Percentiles rank a stretch among this genome's conserved stretches.
Conservation (phyloP, 1,140 invertebrate genomes). For the Pseudomyrmex gracilis region DNA sequence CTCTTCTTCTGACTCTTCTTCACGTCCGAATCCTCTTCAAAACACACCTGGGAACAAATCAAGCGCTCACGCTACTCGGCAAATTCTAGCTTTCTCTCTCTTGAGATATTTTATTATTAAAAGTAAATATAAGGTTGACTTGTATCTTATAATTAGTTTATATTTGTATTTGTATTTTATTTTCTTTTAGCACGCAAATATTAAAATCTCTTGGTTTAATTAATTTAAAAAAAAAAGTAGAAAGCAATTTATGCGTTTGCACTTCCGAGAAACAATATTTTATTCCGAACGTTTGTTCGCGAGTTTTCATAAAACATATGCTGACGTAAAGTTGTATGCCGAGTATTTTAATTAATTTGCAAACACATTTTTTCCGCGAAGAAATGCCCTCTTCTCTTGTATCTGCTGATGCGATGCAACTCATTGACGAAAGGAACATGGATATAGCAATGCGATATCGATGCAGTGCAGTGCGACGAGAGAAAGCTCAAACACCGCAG, state of each 20-base stretch:
- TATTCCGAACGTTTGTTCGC: neutral
- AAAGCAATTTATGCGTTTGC: neutral
- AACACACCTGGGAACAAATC: slow-evolving; percentile 78
- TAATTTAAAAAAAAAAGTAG: neutral
- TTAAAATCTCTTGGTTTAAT: neutral
- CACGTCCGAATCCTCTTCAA: slow-evolving; percentile 77
- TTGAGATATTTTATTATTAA: neutral
- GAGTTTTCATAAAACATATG: neutral
- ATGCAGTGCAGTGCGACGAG: neutral
- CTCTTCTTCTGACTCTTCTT: slow-evolving; percentile 68
- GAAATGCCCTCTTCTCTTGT: neutral
- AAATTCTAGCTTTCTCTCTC: neutral
- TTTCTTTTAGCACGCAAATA: neutral
- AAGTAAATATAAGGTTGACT: neutral
- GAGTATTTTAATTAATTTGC: slow-evolving; percentile 2
- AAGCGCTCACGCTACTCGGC: neutral
- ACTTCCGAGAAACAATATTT: neutral
- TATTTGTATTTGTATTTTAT: neutral
- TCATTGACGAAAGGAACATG: neutral
- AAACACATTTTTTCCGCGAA: neutral
- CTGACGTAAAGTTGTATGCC: neutral
- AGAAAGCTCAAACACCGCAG: slow-evolving; percentile 22
- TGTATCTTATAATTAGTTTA: no score
- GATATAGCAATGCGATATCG: neutral
- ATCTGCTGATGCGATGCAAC: neutral